These are phyloP conservation scores for Oscheius sp. DNA, from an alignment of 2,888 invertebrate genomes.

Conservation along the genomic window DNA sequence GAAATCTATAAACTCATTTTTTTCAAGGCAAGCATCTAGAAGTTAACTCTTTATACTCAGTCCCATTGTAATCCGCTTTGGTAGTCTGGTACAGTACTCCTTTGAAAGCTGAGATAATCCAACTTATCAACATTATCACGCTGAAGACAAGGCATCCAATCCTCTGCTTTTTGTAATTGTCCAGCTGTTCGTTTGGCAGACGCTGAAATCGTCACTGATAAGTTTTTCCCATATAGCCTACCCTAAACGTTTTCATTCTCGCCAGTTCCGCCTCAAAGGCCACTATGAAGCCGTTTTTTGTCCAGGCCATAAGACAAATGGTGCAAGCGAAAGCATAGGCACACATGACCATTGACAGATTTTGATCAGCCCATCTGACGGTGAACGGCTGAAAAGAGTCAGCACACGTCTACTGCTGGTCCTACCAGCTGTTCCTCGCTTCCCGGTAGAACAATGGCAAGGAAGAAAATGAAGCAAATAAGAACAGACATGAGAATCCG, in stretches of 20 bases:
- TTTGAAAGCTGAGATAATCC: conserved; percentile 8
- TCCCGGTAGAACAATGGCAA: not conserved
- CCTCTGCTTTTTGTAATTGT: not conserved
- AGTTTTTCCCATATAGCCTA: not conserved
- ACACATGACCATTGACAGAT: conserved; percentile 7
- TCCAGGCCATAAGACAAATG: conserved; percentile 32
- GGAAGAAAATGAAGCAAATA: conserved; percentile 9
- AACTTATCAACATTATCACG: not conserved
- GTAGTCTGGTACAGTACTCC: conserved; percentile 5
- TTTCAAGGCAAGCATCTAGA: not conserved
- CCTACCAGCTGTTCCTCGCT: not conserved
- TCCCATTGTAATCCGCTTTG: not conserved
- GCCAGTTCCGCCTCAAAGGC: conserved; percentile 24
- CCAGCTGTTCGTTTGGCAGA: conserved; percentile 18
- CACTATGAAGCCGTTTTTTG: conserved; percentile 16
- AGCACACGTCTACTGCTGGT: no score
- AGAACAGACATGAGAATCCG: not conserved
- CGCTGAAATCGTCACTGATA: not conserved
- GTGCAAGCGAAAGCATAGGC: conserved; percentile 10
- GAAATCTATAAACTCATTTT: conserved; percentile 5
- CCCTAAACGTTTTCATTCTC: conserved; percentile 15
- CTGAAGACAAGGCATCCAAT: conserved; percentile 11
- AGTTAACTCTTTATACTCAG: not conserved
- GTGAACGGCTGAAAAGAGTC: conserved; percentile 23
- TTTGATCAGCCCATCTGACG: conserved; percentile 24